A percentile compares a stretch with the other conserved stretches of the same genome.
Conservation (phyloP, 2,888 invertebrate genomes). For the Galeruca laticollis region DNA sequence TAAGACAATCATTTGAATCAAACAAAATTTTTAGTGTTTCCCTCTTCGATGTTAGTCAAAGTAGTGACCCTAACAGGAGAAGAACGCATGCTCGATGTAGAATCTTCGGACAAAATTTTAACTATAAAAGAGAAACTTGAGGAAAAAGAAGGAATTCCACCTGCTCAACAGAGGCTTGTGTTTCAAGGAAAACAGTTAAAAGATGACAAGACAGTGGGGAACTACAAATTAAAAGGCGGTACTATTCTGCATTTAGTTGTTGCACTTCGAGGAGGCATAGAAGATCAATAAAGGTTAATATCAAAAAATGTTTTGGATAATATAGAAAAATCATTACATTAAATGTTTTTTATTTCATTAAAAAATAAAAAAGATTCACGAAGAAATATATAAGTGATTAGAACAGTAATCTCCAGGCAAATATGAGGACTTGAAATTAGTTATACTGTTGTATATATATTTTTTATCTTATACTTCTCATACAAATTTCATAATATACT, state of each 20-base stretch:
- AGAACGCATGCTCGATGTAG: conserved; percentile 62
- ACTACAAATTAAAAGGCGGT: conserved; percentile 62
- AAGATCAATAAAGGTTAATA: conserved; percentile 33
- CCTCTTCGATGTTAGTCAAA: conserved; percentile 60
- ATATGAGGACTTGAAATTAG: no score
- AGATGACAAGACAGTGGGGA: conserved; percentile 62
- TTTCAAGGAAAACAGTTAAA: conserved; percentile 63
- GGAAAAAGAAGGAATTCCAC: conserved; percentile 64
- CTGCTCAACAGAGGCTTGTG: conserved; percentile 62
- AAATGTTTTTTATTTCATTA: background rate
- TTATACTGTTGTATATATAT: no score
- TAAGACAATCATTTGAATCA: conserved; percentile 4
- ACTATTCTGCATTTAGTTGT: conserved; percentile 63
- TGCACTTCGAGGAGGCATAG: conserved; percentile 61
- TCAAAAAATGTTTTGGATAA: conserved; percentile 27
- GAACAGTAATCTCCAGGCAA: no score
- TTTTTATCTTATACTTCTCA: no score
- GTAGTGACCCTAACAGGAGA: conserved; percentile 62
- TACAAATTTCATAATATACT: no score
- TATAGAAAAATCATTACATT: conserved; percentile 16
- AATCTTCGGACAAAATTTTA: conserved; percentile 61
- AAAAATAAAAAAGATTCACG: background rate
- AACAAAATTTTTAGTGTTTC: conserved; percentile 41
- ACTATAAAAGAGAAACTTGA: conserved; percentile 63
- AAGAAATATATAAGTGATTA: no score